phyloP scores from a whole-genome alignment of 2,888 invertebrate genomes.

The Habroteleia sp. region DNA sequence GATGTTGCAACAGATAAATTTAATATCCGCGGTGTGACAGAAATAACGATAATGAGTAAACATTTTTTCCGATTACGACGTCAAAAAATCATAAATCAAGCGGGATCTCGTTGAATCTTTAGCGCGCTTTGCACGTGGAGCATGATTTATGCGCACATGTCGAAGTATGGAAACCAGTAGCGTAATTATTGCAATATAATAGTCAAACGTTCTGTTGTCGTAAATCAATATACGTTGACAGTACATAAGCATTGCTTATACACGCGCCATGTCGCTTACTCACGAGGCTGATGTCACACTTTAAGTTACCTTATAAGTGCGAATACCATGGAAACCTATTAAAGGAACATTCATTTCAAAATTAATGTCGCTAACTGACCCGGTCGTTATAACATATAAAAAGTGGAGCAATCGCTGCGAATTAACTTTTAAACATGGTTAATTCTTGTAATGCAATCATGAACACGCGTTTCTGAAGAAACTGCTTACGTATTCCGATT shows the following conservation, averaged over 20 bases:
- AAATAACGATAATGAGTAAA: constrained; percentile 42
- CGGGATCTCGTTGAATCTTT: constrained; percentile 47
- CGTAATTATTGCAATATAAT: constrained; percentile 65
- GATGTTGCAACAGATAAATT: constrained; percentile 44
- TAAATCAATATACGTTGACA: constrained; percentile 62
- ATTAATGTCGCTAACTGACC: constrained; percentile 60
- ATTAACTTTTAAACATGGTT: constrained; percentile 39
- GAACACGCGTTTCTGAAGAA: constrained; percentile 12
- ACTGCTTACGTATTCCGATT: background rate
- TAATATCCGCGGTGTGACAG: constrained; percentile 32
- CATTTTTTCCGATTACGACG: constrained; percentile 32
- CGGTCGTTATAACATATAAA: constrained; percentile 53
- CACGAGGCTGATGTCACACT: constrained; percentile 64
- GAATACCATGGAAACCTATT: constrained; percentile 60
- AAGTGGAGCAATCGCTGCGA: constrained; percentile 48
- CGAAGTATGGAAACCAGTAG: constrained; percentile 62
- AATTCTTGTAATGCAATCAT: constrained; percentile 39
- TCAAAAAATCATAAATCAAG: constrained; percentile 57
- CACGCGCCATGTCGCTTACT: constrained; percentile 58
- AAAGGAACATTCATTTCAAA: constrained; percentile 60
- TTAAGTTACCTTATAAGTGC: constrained; percentile 62
- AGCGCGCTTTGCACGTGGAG: constrained; percentile 3
- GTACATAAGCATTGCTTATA: constrained; percentile 60
- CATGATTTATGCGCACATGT: constrained; percentile 55
- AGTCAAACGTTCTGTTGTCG: constrained; percentile 48